Percentiles rank a stretch among this genome's conserved stretches.
Evolutionary conservation across 2,797 vertebrate species (phyloP).

Genomic region (Danio jaintianensis): DNA sequence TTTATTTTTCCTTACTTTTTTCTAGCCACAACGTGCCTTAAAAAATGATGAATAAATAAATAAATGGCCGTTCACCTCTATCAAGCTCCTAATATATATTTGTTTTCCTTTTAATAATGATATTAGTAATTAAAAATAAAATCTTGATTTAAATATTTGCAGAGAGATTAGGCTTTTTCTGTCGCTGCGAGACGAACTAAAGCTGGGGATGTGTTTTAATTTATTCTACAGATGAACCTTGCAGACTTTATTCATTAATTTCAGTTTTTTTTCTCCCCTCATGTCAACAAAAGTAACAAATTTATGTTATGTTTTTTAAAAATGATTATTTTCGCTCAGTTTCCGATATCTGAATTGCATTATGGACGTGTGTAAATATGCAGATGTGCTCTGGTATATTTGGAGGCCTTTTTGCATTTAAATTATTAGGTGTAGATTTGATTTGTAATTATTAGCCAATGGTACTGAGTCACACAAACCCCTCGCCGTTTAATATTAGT

Average conservation of each 20-base stretch:
- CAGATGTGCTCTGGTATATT: constrained; percentile 64
- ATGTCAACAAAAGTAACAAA: constrained; percentile 42
- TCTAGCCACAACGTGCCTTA: neutral
- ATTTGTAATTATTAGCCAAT: too few species aligned
- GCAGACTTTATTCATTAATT: neutral
- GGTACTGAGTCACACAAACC: constrained; percentile 41
- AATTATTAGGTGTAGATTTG: constrained; percentile 64
- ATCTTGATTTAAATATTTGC: too few species aligned
- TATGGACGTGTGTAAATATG: constrained; percentile 56
- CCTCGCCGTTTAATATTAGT: too few species aligned
- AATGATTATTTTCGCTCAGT: constrained; percentile 56
- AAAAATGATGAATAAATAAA: too few species aligned
- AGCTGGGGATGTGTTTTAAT: constrained; percentile 20
- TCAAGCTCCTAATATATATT: too few species aligned
- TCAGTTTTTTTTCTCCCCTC: constrained; percentile 62
- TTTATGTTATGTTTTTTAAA: constrained; percentile 42
- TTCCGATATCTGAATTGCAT: constrained; percentile 34
- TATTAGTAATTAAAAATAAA: too few species aligned
- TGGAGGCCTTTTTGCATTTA: constrained; percentile 59
- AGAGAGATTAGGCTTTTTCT: neutral
- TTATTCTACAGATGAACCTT: constrained; percentile 31
- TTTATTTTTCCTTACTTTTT: neutral
- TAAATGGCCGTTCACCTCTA: too few species aligned
- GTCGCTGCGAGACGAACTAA: neutral
- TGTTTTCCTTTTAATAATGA: neutral